Conservation (phyloP, 1,140 invertebrate species). For the Oncopodura yosiiana region DNA sequence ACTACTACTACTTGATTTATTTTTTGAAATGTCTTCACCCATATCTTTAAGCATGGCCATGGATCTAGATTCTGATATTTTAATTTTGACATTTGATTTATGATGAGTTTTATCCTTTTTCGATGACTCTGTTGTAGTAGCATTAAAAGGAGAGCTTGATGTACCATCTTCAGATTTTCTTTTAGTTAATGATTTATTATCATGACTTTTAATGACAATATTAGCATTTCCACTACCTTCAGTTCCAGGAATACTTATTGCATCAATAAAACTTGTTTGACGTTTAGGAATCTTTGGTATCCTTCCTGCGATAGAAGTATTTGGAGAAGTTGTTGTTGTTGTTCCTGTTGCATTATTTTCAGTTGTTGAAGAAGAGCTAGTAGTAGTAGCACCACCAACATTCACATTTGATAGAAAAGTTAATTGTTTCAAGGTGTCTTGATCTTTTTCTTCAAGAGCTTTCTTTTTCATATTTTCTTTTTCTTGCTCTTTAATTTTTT, state of each 20-base stretch:
- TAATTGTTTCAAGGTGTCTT: constrained; percentile 23
- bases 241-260: constrained; percentile 30
- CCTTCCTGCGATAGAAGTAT: neutral
- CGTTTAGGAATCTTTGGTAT: constrained; percentile 27
- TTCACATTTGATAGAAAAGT: constrained; percentile 27
- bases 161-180: neutral
- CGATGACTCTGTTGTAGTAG: neutral
- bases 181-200: neutral
- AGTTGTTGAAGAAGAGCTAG: neutral
- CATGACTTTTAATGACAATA: constrained; percentile 9
- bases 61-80: no score
- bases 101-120: no score
- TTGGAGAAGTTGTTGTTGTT: neutral
- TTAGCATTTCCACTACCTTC: neutral
- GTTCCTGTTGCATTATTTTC: neutral
- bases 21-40: neutral
- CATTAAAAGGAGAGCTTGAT: neutral
- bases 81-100: no score
- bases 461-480: constrained; percentile 7
- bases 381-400: neutral
- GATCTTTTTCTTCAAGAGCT: constrained; percentile 18
- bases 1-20: neutral
- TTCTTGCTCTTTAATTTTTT: constrained; percentile 18
- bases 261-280: constrained; percentile 20
- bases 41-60: no score